These are phyloP conservation scores for Falco rusticolus DNA, from an alignment of 2,797 vertebrate genomes.

Conservation along the genomic window DNA sequence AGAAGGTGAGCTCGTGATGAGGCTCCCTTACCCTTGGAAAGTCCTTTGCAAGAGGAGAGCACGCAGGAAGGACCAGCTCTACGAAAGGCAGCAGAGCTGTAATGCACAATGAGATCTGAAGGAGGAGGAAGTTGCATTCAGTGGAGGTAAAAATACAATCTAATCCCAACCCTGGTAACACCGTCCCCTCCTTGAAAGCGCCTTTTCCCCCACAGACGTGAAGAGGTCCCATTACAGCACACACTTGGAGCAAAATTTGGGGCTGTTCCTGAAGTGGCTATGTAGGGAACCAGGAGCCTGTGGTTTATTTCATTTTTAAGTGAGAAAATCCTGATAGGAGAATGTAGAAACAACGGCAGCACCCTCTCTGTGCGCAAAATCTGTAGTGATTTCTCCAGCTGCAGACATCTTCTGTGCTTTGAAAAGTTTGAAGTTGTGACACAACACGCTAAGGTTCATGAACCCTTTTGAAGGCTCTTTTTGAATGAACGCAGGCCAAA, in stretches of 20 bases:
- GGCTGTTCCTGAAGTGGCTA: background rate
- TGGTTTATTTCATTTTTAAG: background rate
- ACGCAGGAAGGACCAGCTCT: background rate
- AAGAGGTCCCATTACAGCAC: background rate
- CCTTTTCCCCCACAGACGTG: background rate
- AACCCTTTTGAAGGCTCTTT: background rate
- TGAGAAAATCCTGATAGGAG: background rate
- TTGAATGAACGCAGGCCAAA: background rate
- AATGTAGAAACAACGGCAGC: background rate
- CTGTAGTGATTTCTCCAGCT: background rate
- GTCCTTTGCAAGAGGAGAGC: background rate
- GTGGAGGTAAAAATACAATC: background rate
- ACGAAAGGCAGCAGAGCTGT: background rate
- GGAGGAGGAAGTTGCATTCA: background rate
- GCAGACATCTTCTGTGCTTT: background rate
- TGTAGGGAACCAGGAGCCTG: background rate
- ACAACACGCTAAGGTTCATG: background rate
- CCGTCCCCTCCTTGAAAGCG: background rate
- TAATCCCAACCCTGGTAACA: background rate
- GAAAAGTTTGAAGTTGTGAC: background rate
- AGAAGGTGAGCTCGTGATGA: background rate
- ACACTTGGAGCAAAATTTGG: background rate
- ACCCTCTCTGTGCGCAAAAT: background rate
- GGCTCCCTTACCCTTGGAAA: background rate
- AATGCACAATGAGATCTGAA: background rate